Evolutionary conservation across 2,113 vertebrate species (phyloP).

Genomic region (Propithecus coquereli): DNA sequence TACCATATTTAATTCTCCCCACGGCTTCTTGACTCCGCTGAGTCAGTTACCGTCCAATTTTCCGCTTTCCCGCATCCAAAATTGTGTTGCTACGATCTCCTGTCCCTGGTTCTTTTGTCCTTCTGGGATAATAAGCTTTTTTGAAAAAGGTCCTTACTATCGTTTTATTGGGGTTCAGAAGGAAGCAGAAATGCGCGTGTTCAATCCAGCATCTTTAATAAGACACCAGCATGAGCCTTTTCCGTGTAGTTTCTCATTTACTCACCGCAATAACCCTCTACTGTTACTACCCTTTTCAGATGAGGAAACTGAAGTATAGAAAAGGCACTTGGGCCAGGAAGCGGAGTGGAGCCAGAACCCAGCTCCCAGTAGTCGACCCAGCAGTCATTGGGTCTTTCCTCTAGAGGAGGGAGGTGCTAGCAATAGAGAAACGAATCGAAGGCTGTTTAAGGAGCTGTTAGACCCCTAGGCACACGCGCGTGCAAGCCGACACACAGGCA

Average conservation of each 20-base stretch:
- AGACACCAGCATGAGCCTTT: neutral
- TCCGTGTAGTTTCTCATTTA: too few species aligned
- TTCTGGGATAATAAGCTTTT: neutral
- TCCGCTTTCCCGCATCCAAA: neutral
- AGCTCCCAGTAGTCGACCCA: neutral
- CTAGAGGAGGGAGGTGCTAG: neutral
- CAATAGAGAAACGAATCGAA: neutral
- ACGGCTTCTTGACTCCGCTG: neutral
- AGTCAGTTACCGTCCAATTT: neutral
- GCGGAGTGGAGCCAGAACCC: neutral
- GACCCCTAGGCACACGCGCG: neutral
- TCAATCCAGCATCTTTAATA: neutral
- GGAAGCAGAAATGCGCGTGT: neutral
- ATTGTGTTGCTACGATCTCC: neutral
- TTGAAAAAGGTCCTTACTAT: neutral
- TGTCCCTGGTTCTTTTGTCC: neutral
- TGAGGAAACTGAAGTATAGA: neutral
- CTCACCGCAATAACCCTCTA: rapidly evolving
- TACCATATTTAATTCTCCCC: neutral
- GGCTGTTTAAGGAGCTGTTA: neutral
- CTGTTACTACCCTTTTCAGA: neutral
- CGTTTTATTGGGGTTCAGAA: neutral
- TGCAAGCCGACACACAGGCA: rapidly evolving
- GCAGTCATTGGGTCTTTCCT: neutral
- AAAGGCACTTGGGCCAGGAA: neutral